Evolutionary conservation across 1,140 invertebrate species (phyloP), one percentile per base, ranked within the genome.

Genomic region (Diabrotica virgifera): DNA sequence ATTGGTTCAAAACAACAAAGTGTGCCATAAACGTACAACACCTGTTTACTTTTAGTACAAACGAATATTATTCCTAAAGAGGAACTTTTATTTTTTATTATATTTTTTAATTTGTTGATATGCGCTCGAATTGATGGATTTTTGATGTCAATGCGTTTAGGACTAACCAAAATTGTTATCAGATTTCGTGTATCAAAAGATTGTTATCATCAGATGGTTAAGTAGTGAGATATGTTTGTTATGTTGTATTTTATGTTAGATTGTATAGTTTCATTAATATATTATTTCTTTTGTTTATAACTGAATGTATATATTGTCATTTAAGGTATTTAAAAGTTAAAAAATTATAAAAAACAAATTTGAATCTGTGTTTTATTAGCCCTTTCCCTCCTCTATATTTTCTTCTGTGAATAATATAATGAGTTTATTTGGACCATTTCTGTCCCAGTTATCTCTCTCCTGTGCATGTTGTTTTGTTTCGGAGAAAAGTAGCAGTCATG

Each of bases 231-330:
- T 10, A 36, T 57, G 37, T 57, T 57, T 57, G 55, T 57, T 57
- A 57, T 36, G 55, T 12, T 36, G 55, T 57, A 53, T 57, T 36
- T 57, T 57, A 57, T 37, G 24, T 57, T 57, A 57, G 36, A 57
- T 12, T 57, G 55, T 57, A 57, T 57, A 57, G 55, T 57, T 57
- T 57, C 55, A 57, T 11, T 57, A 57, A 57, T 57, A 57, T 57
- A 57, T 57, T 57, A 57, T 57, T 57, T 57, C n/a, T 11, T 57
- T 37, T 57, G 55, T 57, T 57, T 57, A 57, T 57, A 57, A 11
- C n/a, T 10, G n/a, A 57, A 36, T 24, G 35, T 36, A 57, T 12
- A 36, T 36, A 57, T 57, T 57, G 6, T 57, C 35, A 12, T 36
- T 36, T 57, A 57, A 57, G 55, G 55, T 57, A 57, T 57, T 57